Evolutionary conservation across 1,140 invertebrate genomes (phyloP).

Genomic region (Cataglyphis hispanica): DNA sequence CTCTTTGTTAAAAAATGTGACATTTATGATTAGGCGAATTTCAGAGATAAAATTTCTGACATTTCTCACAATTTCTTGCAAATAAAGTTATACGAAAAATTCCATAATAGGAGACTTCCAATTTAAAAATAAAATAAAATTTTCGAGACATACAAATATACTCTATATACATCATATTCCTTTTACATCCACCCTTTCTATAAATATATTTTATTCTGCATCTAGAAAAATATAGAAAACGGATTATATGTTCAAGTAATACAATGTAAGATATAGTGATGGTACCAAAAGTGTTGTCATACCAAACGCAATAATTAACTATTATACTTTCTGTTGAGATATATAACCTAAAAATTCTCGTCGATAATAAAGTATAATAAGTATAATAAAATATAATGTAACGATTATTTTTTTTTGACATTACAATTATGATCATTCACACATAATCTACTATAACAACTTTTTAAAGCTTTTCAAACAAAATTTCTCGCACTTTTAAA

Average conservation of each 20-base stretch:
- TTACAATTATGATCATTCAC: neutral
- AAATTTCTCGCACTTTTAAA: neutral
- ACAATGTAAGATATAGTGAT: neutral
- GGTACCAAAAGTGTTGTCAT: neutral
- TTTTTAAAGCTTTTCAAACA: slow-evolving; percentile 1
- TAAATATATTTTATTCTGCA: neutral
- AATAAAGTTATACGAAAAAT: neutral
- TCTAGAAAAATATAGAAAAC: neutral
- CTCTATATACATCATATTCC: neutral
- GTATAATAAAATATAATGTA: neutral
- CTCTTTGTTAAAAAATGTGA: neutral
- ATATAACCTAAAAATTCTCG: neutral
- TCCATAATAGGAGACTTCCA: neutral
- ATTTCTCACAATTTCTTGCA: neutral
- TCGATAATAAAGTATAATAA: neutral
- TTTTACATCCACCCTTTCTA: neutral
- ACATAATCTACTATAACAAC: neutral
- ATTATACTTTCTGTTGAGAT: neutral
- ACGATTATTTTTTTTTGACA: neutral
- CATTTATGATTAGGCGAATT: slow-evolving; percentile 7
- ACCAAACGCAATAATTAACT: neutral
- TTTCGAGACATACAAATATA: neutral
- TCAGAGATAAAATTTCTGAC: neutral
- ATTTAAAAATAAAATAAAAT: slow-evolving; percentile 2
- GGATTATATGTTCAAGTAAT: neutral